phyloP scores from a whole-genome alignment of 2,113 vertebrate genomes.

The Puma concolor region DNA sequence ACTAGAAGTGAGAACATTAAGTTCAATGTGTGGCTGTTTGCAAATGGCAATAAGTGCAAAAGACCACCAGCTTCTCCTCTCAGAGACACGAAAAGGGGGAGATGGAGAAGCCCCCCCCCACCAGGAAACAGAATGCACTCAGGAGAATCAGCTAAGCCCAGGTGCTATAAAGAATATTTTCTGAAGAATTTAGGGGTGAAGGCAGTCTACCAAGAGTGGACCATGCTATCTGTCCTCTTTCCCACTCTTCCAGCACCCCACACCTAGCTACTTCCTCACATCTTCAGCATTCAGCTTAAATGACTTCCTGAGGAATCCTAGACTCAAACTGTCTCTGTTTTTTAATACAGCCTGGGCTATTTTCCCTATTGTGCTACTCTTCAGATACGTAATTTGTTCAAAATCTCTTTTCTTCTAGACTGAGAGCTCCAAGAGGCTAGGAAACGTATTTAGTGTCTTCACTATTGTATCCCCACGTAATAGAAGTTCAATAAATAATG shows the following conservation, averaged over 20 bases:
- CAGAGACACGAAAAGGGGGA: neutral
- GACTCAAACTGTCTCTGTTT: neutral
- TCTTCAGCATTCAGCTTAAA: neutral
- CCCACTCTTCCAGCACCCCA: neutral
- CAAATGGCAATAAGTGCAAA: neutral
- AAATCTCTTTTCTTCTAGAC: neutral
- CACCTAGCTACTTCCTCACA: neutral
- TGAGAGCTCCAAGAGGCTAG: neutral
- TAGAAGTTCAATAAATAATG: neutral
- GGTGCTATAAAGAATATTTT: neutral
- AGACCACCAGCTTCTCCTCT: neutral
- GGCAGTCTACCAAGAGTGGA: neutral
- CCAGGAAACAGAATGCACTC: fast-evolving
- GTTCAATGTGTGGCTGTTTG: neutral
- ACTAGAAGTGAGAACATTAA: neutral
- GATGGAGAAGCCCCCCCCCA: too few species aligned
- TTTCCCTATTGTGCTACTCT: neutral
- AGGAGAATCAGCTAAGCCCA: neutral
- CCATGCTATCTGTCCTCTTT: neutral
- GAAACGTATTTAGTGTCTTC: neutral
- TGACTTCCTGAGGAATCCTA: neutral
- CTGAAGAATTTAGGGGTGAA: neutral
- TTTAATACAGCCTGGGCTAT: neutral
- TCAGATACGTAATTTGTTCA: neutral
- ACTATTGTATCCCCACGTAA: neutral